A percentile compares a stretch with the other conserved stretches of the same genome.
These are phyloP conservation scores for Hypomecis atomaria DNA, from an alignment of 2,888 invertebrate species.

Conservation along the genomic window DNA sequence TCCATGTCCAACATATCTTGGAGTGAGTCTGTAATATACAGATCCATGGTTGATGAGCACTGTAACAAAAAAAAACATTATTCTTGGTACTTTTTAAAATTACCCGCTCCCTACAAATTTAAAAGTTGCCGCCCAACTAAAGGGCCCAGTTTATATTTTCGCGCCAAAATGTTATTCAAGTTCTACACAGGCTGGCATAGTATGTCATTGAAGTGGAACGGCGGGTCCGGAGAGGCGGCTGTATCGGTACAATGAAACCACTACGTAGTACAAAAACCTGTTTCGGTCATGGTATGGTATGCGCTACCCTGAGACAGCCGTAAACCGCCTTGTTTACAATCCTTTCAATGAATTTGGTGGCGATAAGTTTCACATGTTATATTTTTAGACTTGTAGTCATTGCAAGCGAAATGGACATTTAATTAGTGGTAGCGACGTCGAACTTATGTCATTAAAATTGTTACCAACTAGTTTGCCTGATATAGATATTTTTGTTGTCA, in stretches of 20 bases:
- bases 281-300: conserved; percentile 71
- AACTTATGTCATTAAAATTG: neutral
- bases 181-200: conserved; percentile 37
- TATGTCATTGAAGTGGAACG: conserved; percentile 52
- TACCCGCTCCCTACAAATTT: neutral
- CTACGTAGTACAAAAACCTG: conserved; percentile 79
- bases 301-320: conserved; percentile 61
- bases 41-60: conserved; percentile 85
- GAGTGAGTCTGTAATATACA: conserved; percentile 89
- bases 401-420: neutral
- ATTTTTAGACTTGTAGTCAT: conserved; percentile 1
- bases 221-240: conserved; percentile 53
- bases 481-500: no score
- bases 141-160: conserved; percentile 48
- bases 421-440: neutral
- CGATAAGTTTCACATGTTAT: conserved; percentile 2
- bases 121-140: neutral
- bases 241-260: conserved; percentile 69
- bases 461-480: no score
- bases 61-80: conserved; percentile 37
- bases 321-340: conserved; percentile 50
- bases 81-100: neutral
- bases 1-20: conserved; percentile 97
- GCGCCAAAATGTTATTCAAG: conserved; percentile 58
- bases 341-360: conserved; percentile 35